Percentiles rank a stretch among this genome's conserved stretches.
Evolutionary conservation across 2,113 vertebrate genomes (phyloP).

Genomic region (Chlorodrepanis virens): DNA sequence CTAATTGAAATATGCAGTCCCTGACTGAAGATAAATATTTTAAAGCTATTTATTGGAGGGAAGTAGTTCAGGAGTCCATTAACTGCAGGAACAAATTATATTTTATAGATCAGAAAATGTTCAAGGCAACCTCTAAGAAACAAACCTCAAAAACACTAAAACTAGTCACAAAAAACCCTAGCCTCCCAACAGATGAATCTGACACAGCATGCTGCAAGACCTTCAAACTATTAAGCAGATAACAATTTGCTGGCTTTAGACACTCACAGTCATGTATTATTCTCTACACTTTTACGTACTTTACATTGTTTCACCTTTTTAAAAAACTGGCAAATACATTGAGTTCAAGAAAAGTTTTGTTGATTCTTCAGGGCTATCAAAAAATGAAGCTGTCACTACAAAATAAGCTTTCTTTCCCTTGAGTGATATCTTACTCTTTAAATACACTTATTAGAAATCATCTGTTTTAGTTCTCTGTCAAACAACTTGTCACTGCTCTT

Average conservation of each 20-base stretch:
- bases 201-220: not conserved
- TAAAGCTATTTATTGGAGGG: not conserved
- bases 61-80: constrained; percentile 19
- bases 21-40: not conserved
- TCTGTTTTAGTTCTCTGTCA: not conserved
- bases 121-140: not conserved
- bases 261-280: not conserved
- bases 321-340: not conserved
- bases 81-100: not conserved
- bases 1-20: not conserved
- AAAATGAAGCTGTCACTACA: not conserved
- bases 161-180: not conserved
- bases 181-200: not conserved
- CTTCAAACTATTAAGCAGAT: not conserved
- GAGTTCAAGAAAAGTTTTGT: not conserved
- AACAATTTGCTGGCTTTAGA: not conserved
- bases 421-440: not conserved
- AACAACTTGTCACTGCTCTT: not conserved
- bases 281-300: not conserved
- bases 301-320: not conserved
- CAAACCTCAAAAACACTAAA: not conserved
- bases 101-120: not conserved
- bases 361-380: not conserved
- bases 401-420: not conserved
- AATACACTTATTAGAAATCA: not conserved